phyloP scores from a whole-genome alignment of 2,113 vertebrate species.

The Bubalus kerabau region DNA sequence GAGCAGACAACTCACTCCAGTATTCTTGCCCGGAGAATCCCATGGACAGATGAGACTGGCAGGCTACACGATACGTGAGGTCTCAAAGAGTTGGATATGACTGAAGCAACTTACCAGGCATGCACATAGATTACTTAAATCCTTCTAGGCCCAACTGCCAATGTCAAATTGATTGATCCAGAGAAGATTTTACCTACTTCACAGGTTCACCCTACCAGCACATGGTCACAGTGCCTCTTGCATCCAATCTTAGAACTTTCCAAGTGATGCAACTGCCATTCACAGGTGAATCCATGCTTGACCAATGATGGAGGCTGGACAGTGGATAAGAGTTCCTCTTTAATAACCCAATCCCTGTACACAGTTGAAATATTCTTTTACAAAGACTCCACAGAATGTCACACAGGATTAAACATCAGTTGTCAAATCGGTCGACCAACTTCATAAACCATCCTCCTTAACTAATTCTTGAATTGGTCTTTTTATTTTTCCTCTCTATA shows the following conservation, averaged over 20 bases:
- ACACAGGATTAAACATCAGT: background rate
- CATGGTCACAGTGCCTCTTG: background rate
- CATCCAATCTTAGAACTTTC: background rate
- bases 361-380: background rate
- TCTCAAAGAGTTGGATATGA: background rate
- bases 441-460: background rate
- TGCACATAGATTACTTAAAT: background rate
- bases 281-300: background rate
- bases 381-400: background rate
- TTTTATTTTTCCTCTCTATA: background rate
- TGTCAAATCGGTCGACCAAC: background rate
- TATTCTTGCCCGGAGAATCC: background rate
- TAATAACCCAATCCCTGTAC: rapidly evolving
- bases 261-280: background rate
- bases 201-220: background rate
- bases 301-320: background rate
- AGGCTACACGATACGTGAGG: background rate
- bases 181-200: background rate
- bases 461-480: background rate
- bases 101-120: background rate
- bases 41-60: background rate
- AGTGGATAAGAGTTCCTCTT: background rate
- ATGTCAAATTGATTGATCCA: background rate
- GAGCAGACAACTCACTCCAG: background rate
- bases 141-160: background rate